A percentile compares a stretch with the other conserved stretches of the same genome.
These are phyloP conservation scores for Buathra laborator DNA, from an alignment of 2,888 invertebrate species.

Conservation along the genomic window DNA sequence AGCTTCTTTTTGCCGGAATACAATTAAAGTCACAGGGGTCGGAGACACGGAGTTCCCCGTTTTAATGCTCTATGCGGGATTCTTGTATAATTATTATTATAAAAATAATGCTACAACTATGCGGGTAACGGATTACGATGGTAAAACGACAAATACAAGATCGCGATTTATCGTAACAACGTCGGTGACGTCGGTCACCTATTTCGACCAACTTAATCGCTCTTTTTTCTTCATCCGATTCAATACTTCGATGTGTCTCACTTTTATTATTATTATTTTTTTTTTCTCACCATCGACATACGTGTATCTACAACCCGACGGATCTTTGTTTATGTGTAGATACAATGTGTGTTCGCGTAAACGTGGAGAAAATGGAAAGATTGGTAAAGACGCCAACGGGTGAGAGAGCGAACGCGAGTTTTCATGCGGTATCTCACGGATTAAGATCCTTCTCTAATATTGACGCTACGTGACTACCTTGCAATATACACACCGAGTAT, in stretches of 20 bases:
- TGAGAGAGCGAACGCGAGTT: conserved; percentile 4
- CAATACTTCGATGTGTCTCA: background rate
- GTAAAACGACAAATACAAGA: too few species aligned
- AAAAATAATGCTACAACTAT: too few species aligned
- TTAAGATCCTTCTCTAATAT: conserved; percentile 73
- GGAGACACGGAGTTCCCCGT: too few species aligned
- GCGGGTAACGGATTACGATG: too few species aligned
- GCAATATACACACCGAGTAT: conserved; percentile 63
- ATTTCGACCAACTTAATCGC: background rate
- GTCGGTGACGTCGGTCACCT: background rate
- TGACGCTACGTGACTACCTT: conserved; percentile 72
- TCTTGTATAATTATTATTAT: too few species aligned
- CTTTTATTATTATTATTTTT: background rate
- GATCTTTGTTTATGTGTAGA: background rate
- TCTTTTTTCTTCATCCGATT: background rate
- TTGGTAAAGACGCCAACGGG: conserved; percentile 2
- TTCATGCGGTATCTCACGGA: conserved; percentile 50
- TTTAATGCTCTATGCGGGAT: too few species aligned
- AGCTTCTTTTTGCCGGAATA: background rate
- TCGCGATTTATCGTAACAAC: background rate
- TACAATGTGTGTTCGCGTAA: background rate
- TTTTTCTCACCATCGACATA: background rate
- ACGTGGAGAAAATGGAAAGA: conserved; percentile 24
- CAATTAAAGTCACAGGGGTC: background rate
- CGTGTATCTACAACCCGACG: background rate